Evolutionary conservation across 1,140 invertebrate species (phyloP).

Genomic region (Physella acuta): DNA sequence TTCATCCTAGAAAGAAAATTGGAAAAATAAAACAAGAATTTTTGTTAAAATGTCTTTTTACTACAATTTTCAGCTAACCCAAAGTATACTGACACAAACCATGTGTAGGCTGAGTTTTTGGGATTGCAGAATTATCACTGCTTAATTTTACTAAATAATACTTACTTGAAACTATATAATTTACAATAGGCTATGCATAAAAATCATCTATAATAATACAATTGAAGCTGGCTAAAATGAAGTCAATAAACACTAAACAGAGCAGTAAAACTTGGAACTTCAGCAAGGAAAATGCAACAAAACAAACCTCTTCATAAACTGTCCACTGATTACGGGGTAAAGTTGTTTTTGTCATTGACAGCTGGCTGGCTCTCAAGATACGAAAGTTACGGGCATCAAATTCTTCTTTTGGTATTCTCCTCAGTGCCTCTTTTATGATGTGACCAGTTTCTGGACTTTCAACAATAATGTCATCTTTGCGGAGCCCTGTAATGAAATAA

Average conservation of each 20-base stretch:
- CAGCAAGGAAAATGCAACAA: no score
- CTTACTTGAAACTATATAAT: no score
- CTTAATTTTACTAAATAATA: no score
- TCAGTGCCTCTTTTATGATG: not conserved
- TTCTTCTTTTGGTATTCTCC: constrained; percentile 21
- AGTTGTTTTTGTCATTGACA: constrained; percentile 19
- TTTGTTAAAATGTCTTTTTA: not conserved
- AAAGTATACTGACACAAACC: no score
- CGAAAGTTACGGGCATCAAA: constrained; percentile 24
- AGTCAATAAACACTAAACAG: no score
- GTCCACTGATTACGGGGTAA: constrained; percentile 23
- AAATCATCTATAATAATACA: no score
- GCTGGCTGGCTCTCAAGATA: constrained; percentile 17
- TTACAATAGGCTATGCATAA: no score
- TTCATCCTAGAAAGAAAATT: not conserved
- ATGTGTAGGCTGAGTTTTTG: no score
- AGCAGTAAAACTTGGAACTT: no score
- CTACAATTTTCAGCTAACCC: not conserved
- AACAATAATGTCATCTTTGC: constrained; percentile 16
- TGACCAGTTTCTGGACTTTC: not conserved
- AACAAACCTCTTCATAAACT: constrained; percentile 13
- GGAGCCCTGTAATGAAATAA: constrained; percentile 10
- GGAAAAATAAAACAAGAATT: not conserved
- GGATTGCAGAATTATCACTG: no score
- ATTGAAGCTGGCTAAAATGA: no score